Conservation (phyloP, 2,113 vertebrate species). For the Dolichallabes microphthalmus region DNA sequence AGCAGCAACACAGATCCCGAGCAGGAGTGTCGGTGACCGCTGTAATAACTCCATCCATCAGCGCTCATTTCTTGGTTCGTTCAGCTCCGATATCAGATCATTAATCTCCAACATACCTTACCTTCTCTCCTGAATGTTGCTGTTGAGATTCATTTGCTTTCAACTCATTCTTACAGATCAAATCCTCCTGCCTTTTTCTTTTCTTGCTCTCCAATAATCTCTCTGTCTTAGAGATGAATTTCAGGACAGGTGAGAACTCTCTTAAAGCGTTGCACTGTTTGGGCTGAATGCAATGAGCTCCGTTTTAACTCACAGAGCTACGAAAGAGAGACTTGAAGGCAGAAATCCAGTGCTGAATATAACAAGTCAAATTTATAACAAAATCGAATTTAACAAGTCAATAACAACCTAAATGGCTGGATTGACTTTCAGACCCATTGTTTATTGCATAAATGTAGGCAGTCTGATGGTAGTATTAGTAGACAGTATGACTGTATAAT, state of each 20-base stretch:
- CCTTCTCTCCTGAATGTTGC: not conserved
- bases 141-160: not conserved
- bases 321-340: not conserved
- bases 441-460: not conserved
- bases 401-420: not conserved
- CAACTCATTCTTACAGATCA: not conserved
- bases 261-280: not conserved
- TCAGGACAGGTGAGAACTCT: not conserved
- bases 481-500: not conserved
- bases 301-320: constrained; percentile 8
- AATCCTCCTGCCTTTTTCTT: not conserved
- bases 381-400: not conserved
- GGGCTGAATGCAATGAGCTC: not conserved
- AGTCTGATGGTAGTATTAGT: not conserved
- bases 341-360: not conserved
- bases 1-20: not conserved
- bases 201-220: not conserved
- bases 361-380: too few relatives aligned
- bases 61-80: not conserved
- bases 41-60: constrained; percentile 12
- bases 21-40: not conserved
- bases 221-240: constrained; percentile 1
- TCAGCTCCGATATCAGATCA: constrained; percentile 4
- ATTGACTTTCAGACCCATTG: not conserved
- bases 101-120: not conserved